A percentile compares a stretch with the other conserved stretches of the same genome.
These are phyloP conservation scores for Gadopsis bispinosus DNA, from an alignment of 2,797 vertebrate genomes.

Conservation along the genomic window DNA sequence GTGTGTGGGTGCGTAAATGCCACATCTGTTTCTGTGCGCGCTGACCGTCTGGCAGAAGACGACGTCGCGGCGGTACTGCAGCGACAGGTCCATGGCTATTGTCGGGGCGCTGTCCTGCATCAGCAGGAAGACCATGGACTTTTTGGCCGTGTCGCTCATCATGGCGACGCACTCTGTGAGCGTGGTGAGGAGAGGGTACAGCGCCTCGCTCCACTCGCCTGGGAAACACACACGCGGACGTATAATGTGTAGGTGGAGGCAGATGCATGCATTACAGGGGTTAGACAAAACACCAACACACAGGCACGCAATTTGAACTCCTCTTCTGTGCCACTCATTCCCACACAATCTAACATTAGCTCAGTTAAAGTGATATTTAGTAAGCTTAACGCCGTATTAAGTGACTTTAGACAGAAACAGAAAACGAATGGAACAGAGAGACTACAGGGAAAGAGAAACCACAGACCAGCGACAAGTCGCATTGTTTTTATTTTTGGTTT, in stretches of 20 bases:
- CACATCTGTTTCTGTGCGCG: background rate
- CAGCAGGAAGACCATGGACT: conserved; percentile 97
- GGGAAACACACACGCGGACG: conserved; percentile 16
- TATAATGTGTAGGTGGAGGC: background rate
- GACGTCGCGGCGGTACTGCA: conserved; percentile 97
- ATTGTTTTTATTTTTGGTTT: background rate
- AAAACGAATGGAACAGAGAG: conserved; percentile 26
- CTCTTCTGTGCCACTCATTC: background rate
- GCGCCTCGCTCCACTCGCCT: conserved; percentile 98
- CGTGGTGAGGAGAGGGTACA: conserved; percentile 96
- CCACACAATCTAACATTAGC: background rate
- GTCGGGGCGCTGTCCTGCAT: conserved; percentile 98
- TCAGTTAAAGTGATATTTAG: background rate
- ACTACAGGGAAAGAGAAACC: conserved; percentile 21
- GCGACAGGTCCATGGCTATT: conserved; percentile 91
- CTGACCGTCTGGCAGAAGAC: conserved; percentile 98
- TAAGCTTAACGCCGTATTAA: background rate
- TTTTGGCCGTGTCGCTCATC: conserved; percentile 98
- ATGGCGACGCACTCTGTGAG: conserved; percentile 93
- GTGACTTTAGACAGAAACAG: conserved; percentile 16
- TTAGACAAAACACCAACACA: background rate
- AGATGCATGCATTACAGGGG: background rate
- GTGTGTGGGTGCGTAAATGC: conserved; percentile 10
- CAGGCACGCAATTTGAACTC: background rate
- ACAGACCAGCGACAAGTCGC: background rate